Conservation (phyloP, 2,797 vertebrate species). For the Numenius phaeopus region DNA sequence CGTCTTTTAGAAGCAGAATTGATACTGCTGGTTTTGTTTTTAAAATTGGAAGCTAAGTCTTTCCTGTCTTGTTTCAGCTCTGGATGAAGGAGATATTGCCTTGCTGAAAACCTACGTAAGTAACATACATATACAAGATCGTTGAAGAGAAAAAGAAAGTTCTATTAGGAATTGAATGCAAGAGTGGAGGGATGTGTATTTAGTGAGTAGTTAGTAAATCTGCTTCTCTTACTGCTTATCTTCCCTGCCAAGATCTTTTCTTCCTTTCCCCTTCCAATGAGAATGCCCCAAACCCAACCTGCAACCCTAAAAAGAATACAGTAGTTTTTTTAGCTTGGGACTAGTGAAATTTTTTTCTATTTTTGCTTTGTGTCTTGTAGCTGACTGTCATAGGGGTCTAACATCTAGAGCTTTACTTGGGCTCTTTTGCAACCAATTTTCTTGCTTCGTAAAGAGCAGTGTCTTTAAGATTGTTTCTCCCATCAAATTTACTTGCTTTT, state of each 20-base stretch:
- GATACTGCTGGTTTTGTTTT: background rate
- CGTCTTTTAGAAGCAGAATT: background rate
- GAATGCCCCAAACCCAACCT: background rate
- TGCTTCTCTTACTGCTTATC: background rate
- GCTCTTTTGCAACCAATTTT: background rate
- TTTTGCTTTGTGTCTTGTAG: background rate
- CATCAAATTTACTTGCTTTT: background rate
- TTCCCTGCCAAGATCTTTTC: background rate
- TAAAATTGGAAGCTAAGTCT: slow-evolving; percentile 29
- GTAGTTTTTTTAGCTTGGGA: background rate
- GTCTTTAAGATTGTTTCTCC: background rate
- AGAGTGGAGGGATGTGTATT: background rate
- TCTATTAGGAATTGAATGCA: background rate
- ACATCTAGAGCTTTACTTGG: background rate
- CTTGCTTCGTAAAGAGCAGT: background rate
- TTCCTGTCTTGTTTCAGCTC: slow-evolving; percentile 83
- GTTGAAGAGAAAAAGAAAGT: background rate
- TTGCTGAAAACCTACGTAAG: slow-evolving; percentile 98
- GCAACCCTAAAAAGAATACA: background rate
- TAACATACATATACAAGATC: background rate
- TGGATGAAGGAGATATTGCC: slow-evolving; percentile 98
- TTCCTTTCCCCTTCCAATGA: background rate
- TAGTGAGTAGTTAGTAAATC: background rate
- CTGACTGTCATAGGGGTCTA: background rate
- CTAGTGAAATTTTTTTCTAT: fast-evolving